Conservation (phyloP, 2,797 vertebrate species). For the Anguilla megastoma region DNA sequence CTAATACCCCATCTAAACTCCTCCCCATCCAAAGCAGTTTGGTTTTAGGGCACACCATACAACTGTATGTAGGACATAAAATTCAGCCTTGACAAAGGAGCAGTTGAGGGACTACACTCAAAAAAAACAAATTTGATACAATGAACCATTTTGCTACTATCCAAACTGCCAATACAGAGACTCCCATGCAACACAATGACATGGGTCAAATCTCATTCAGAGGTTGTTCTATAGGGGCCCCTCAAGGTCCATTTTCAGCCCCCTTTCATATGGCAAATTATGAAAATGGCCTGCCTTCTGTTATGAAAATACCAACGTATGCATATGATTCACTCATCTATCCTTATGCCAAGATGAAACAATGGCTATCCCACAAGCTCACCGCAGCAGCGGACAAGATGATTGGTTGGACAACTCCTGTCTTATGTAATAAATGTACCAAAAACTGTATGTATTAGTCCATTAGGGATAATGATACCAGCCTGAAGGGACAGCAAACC, state of each 20-base stretch:
- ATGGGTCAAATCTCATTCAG: too few species aligned
- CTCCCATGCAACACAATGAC: too few species aligned
- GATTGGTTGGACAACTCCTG: background rate
- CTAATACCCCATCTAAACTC: too few species aligned
- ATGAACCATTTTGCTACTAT: too few species aligned
- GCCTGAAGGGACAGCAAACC: background rate
- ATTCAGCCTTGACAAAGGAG: too few species aligned
- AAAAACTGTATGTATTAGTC: background rate
- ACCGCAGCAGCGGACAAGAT: background rate
- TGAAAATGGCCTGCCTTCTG: background rate
- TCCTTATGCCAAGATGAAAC: background rate
- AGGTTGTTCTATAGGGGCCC: too few species aligned
- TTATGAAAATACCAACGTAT: background rate
- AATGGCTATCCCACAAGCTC: background rate
- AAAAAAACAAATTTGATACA: too few species aligned
- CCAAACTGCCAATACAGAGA: too few species aligned
- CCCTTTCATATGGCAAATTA: background rate
- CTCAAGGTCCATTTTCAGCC: background rate
- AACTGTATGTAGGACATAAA: too few species aligned
- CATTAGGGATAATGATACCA: background rate
- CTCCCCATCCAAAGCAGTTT: too few species aligned
- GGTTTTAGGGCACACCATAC: too few species aligned
- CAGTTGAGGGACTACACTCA: too few species aligned
- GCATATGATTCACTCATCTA: background rate
- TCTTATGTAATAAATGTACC: background rate